Evolutionary conservation across 2,888 invertebrate species (phyloP).

Genomic region (Oscheius sp.): DNA sequence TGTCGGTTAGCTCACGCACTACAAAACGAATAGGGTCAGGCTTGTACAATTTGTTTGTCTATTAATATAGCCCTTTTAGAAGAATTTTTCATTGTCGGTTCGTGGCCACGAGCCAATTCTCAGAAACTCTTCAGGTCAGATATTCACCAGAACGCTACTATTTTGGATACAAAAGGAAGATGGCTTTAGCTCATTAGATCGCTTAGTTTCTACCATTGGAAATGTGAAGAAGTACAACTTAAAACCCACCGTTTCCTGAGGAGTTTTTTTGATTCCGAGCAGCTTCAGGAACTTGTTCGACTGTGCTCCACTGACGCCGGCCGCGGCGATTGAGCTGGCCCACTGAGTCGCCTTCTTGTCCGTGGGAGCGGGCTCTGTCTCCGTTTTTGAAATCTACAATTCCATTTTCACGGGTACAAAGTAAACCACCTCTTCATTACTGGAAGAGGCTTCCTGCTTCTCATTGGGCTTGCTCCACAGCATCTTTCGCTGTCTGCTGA

Average conservation of each 20-base stretch:
- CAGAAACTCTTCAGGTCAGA: too few species aligned
- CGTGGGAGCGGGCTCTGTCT: neutral
- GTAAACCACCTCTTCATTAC: neutral
- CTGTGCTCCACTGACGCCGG: conserved; percentile 51
- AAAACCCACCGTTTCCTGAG: conserved; percentile 9
- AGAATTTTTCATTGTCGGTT: too few species aligned
- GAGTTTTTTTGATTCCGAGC: conserved; percentile 36
- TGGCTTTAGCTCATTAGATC: neutral
- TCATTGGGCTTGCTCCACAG: conserved; percentile 29
- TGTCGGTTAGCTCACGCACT: too few species aligned
- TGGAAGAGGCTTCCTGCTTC: neutral
- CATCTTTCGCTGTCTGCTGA: conserved; percentile 23
- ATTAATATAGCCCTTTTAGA: too few species aligned
- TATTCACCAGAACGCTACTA: too few species aligned
- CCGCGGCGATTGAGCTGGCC: conserved; percentile 58
- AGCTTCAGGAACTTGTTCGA: conserved; percentile 56
- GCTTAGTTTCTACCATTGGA: neutral
- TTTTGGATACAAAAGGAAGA: too few species aligned
- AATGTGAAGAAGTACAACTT: neutral
- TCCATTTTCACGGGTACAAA: neutral
- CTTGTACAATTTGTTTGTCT: too few species aligned
- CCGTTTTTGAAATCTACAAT: neutral
- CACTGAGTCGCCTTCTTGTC: conserved; percentile 51
- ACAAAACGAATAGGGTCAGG: too few species aligned
- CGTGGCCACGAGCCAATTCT: too few species aligned